These are phyloP conservation scores for Ophion costatus DNA, from an alignment of 2,888 invertebrate genomes.

Conservation along the genomic window DNA sequence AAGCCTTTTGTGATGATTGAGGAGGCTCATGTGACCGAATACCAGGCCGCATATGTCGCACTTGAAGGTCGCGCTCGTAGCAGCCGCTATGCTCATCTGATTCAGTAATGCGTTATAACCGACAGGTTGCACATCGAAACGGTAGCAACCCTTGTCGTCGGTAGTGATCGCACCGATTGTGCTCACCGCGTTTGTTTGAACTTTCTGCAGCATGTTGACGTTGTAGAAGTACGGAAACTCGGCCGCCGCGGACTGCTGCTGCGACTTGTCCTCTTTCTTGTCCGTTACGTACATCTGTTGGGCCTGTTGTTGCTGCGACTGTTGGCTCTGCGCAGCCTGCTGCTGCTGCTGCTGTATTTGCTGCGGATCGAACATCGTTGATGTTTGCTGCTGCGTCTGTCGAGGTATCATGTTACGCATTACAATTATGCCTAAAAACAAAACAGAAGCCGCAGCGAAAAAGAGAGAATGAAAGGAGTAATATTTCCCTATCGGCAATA, in stretches of 20 bases:
- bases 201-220: slow-evolving; percentile 84
- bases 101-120: slow-evolving; percentile 94
- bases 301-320: slow-evolving; percentile 84
- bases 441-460: slow-evolving; percentile 13
- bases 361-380: slow-evolving; percentile 82
- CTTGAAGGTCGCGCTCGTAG: slow-evolving; percentile 92
- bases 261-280: slow-evolving; percentile 81
- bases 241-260: slow-evolving; percentile 79
- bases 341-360: slow-evolving; percentile 86
- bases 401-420: slow-evolving; percentile 32
- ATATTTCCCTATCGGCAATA: too few relatives aligned
- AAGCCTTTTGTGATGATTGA: slow-evolving; percentile 94
- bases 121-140: slow-evolving; percentile 84
- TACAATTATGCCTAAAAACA: slow-evolving; percentile 42
- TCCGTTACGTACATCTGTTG: slow-evolving; percentile 82
- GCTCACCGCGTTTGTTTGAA: slow-evolving; percentile 82
- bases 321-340: slow-evolving; percentile 85
- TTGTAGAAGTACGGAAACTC: slow-evolving; percentile 85
- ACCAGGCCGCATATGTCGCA: slow-evolving; percentile 94
- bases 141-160: slow-evolving; percentile 84
- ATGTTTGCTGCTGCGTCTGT: slow-evolving; percentile 64
- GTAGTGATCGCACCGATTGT: slow-evolving; percentile 83
- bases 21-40: slow-evolving; percentile 91
- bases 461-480: too few relatives aligned
- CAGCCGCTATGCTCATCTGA: slow-evolving; percentile 91